These are phyloP conservation scores for Leguminivora glycinivorella DNA, from an alignment of 1,140 invertebrate genomes.

Conservation along the genomic window DNA sequence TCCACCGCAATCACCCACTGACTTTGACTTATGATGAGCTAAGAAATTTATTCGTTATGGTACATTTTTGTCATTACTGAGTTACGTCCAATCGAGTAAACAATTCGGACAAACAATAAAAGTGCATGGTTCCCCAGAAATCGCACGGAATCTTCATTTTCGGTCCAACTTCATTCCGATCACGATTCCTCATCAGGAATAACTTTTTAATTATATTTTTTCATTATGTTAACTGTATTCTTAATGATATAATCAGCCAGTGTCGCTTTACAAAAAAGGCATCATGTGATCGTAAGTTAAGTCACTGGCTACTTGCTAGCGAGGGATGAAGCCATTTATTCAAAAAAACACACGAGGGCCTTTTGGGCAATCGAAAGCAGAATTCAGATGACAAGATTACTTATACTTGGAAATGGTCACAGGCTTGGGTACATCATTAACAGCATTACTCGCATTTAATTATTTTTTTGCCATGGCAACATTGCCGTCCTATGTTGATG, in stretches of 20 bases:
- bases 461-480: conserved; percentile 45
- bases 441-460: conserved; percentile 69
- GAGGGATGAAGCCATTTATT: conserved; percentile 71
- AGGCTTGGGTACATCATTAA: conserved; percentile 68
- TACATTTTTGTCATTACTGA: not conserved
- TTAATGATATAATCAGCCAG: conserved; percentile 29
- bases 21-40: not conserved
- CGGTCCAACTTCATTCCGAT: not conserved
- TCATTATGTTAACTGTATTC: conserved; percentile 14
- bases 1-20: too few species aligned
- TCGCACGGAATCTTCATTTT: conserved; percentile 7
- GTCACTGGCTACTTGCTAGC: conserved; percentile 40
- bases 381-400: conserved; percentile 66
- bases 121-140: conserved; percentile 2
- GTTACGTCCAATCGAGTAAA: not conserved
- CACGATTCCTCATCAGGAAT: conserved; percentile 20
- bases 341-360: conserved; percentile 55
- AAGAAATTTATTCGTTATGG: not conserved
- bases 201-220: conserved; percentile 27
- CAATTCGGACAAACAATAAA: not conserved
- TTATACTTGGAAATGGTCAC: conserved; percentile 72
- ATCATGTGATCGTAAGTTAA: conserved; percentile 55
- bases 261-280: conserved; percentile 39
- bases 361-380: conserved; percentile 59
- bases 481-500: conserved; percentile 24